Percentiles rank a stretch among this genome's conserved stretches.
Conservation (phyloP, 1,140 invertebrate species). For the Globodera rostochiensis region DNA sequence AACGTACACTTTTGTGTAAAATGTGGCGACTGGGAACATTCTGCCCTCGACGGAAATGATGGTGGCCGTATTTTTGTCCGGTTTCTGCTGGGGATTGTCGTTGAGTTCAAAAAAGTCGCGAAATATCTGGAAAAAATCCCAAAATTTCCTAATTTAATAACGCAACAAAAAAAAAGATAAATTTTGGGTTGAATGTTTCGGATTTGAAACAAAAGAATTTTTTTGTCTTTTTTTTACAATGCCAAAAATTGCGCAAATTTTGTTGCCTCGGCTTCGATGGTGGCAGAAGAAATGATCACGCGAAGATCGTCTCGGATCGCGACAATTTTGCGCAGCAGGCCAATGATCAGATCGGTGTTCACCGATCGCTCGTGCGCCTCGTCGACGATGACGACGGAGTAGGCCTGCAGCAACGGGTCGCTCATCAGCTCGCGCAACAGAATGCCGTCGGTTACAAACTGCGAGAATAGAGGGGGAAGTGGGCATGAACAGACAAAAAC, state of each 20-base stretch:
- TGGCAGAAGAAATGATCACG: constrained; percentile 80
- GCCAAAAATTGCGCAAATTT: too few relatives aligned
- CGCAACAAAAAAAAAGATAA: not conserved
- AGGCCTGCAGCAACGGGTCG: constrained; percentile 48
- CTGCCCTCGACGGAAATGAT: constrained; percentile 86
- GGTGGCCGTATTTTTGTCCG: constrained; percentile 74
- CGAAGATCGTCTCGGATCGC: constrained; percentile 94
- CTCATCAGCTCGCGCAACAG: constrained; percentile 50
- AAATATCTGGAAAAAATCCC: constrained; percentile 67
- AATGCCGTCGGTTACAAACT: constrained; percentile 70
- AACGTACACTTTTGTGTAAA: constrained; percentile 74
- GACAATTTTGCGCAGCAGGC: constrained; percentile 89
- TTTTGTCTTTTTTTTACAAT: not conserved
- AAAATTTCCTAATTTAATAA: too few relatives aligned
- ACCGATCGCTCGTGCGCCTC: constrained; percentile 95
- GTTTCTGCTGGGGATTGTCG: constrained; percentile 66
- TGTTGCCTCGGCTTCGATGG: constrained; percentile 83
- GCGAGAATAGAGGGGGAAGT: constrained; percentile 71
- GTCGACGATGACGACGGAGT: constrained; percentile 81
- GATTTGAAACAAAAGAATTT: constrained; percentile 79
- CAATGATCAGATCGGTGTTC: constrained; percentile 94
- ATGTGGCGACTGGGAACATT: constrained; percentile 83
- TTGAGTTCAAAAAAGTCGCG: constrained; percentile 85
- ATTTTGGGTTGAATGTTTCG: constrained; percentile 75
- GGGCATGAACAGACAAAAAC: too few relatives aligned